Conservation (phyloP, 2,113 vertebrate genomes). For the Cyprinodon tularosa region DNA sequence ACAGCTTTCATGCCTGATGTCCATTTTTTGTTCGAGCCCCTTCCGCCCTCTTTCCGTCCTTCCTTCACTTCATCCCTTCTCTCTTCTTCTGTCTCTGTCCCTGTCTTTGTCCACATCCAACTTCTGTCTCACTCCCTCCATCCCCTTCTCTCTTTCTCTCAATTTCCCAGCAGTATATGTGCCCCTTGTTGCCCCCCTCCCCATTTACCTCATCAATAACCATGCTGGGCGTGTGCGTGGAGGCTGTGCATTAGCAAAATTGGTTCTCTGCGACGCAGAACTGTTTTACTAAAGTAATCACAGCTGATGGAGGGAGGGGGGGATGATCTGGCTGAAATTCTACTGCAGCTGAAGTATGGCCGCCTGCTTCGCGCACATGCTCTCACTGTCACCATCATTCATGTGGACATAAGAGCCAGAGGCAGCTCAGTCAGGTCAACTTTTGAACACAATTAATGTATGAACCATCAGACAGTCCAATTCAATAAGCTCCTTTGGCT, state of each 20-base stretch:
- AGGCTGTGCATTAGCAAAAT: constrained; percentile 78
- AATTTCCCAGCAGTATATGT: constrained; percentile 72
- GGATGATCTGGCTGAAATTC: constrained; percentile 68
- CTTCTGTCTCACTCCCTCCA: constrained; percentile 50
- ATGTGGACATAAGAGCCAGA: constrained; percentile 72
- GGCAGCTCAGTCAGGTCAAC: constrained; percentile 62
- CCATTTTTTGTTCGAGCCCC: constrained; percentile 7
- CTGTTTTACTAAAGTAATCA: constrained; percentile 79
- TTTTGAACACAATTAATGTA: constrained; percentile 77
- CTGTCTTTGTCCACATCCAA: constrained; percentile 61
- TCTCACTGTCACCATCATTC: constrained; percentile 68
- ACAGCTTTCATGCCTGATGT: constrained; percentile 2
- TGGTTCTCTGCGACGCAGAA: constrained; percentile 76
- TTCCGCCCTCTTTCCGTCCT: constrained; percentile 6
- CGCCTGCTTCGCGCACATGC: constrained; percentile 51
- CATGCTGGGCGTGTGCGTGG: constrained; percentile 56
- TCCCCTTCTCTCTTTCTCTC: constrained; percentile 34
- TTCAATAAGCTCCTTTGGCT: constrained; percentile 37
- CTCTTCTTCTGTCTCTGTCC: constrained; percentile 38
- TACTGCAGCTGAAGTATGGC: constrained; percentile 64
- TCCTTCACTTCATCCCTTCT: constrained; percentile 18
- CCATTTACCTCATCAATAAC: constrained; percentile 83
- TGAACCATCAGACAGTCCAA: constrained; percentile 17
- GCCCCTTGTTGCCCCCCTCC: constrained; percentile 70
- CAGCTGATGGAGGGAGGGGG: constrained; percentile 72